A percentile compares a stretch with the other conserved stretches of the same genome.
These are phyloP conservation scores for Simalia tracyae DNA, from an alignment of 2,797 vertebrate species.

Conservation along the genomic window DNA sequence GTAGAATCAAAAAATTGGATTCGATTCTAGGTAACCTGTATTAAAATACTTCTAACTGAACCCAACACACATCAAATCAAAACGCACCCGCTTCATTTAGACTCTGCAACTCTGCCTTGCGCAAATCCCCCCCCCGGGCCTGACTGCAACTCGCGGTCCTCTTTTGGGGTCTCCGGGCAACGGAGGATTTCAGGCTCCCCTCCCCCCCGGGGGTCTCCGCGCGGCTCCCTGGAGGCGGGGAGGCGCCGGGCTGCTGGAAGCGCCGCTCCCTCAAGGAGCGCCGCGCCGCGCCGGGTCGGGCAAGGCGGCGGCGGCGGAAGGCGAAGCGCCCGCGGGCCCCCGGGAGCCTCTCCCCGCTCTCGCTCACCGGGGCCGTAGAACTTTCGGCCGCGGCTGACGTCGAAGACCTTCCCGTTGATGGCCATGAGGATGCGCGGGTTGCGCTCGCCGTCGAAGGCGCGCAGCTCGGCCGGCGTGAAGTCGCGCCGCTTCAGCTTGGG, in stretches of 20 bases:
- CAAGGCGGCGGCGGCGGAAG: neutral
- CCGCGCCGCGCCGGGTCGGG: too few relatives aligned
- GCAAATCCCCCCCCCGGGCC: neutral
- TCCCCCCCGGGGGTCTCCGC: neutral
- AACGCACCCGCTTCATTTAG: neutral
- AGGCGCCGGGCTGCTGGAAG: neutral
- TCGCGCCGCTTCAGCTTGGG: constrained; percentile 87
- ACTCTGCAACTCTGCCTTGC: neutral
- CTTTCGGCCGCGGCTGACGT: constrained; percentile 89
- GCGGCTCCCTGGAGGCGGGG: constrained; percentile 21
- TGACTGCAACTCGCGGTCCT: neutral
- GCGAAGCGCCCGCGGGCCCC: neutral
- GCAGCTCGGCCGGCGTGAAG: constrained; percentile 84
- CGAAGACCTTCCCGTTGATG: constrained; percentile 93
- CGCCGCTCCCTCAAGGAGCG: neutral
- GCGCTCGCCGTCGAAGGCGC: constrained; percentile 81
- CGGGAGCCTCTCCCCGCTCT: too few relatives aligned
- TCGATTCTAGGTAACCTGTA: too few relatives aligned
- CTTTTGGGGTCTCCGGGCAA: neutral
- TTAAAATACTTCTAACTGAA: neutral
- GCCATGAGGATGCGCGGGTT: constrained; percentile 91
- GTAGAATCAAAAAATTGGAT: neutral
- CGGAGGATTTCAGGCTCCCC: neutral
- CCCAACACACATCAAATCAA: neutral
- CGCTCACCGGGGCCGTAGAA: constrained; percentile 92